These are phyloP conservation scores for Heliothis peltigera DNA, from an alignment of 2,888 invertebrate species.

Conservation along the genomic window DNA sequence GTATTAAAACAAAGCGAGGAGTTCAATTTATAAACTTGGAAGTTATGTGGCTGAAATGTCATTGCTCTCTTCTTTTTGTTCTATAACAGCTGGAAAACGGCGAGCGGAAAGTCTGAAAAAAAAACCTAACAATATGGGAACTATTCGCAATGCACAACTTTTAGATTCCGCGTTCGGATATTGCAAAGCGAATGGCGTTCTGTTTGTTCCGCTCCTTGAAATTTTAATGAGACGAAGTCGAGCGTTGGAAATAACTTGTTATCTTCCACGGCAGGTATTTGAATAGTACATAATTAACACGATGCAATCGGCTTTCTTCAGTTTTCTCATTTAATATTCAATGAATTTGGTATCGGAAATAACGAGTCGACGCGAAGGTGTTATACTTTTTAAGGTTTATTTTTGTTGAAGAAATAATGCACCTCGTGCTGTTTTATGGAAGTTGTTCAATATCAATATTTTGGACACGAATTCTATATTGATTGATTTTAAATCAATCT, in stretches of 20 bases:
- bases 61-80: conserved; percentile 19
- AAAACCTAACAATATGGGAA: conserved; percentile 62
- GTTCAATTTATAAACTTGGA: conserved; percentile 30
- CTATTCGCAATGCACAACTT: conserved; percentile 65
- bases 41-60: conserved; percentile 31
- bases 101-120: conserved; percentile 49
- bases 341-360: conserved; percentile 24
- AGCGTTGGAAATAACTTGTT: conserved; percentile 55
- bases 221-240: conserved; percentile 73
- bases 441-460: too few species aligned
- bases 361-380: background rate
- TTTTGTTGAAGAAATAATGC: background rate
- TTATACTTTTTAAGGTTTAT: background rate
- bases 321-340: conserved; percentile 43
- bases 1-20: conserved; percentile 3
- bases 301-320: conserved; percentile 38
- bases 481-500: too few species aligned
- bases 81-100: conserved; percentile 54
- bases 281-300: conserved; percentile 54
- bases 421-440: background rate
- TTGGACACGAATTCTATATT: too few species aligned
- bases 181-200: conserved; percentile 64
- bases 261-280: conserved; percentile 50
- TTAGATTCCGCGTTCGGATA: conserved; percentile 72
- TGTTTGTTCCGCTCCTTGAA: conserved; percentile 73